A percentile compares a stretch with the other conserved stretches of the same genome.
phyloP scores from a whole-genome alignment of 2,797 vertebrate genomes.

The Platalea minor region DNA sequence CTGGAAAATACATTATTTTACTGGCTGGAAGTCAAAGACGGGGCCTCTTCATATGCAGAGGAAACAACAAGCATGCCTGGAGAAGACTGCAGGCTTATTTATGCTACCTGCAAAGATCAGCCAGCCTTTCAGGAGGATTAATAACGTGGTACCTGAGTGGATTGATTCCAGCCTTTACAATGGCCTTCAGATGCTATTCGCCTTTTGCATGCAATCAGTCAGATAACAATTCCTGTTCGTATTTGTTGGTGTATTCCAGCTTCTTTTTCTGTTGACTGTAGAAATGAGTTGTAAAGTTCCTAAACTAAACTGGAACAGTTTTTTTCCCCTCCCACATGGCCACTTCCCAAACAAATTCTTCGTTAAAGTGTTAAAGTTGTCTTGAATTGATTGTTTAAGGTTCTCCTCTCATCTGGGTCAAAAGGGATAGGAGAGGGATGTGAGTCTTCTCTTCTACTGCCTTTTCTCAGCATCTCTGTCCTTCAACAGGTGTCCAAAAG shows the following conservation, averaged over 20 bases:
- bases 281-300: background rate
- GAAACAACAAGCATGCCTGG: constrained; percentile 26
- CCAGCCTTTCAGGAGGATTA: background rate
- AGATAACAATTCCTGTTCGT: background rate
- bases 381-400: background rate
- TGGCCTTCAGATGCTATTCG: background rate
- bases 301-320: background rate
- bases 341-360: background rate
- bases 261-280: background rate
- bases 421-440: background rate
- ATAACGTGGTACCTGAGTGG: background rate
- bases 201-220: background rate
- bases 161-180: background rate
- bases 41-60: constrained; percentile 21
- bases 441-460: background rate
- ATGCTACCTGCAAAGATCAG: constrained; percentile 29
- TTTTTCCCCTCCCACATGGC: background rate
- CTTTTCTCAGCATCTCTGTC: background rate
- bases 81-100: constrained; percentile 3
- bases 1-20: constrained; percentile 54
- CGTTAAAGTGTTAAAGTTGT: background rate
- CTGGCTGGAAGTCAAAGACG: constrained; percentile 62
- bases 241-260: background rate
- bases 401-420: background rate
- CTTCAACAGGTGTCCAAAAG: background rate